Evolutionary conservation across 2,113 vertebrate species (phyloP), one percentile per base, ranked within the genome.

Genomic region (Anguilla rostrata): DNA sequence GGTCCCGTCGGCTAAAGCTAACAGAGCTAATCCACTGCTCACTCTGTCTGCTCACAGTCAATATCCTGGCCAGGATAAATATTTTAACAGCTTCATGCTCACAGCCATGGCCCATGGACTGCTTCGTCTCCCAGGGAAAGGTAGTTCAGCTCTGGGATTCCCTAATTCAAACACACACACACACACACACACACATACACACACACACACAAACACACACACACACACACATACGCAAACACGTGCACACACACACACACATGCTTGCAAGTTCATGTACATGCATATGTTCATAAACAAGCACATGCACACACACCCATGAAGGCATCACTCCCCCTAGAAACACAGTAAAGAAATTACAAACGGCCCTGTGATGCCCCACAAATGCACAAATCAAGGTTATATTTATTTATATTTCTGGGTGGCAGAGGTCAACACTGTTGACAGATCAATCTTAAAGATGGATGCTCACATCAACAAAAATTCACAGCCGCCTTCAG

Each of bases 401-500:
- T 86, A 82, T 53, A n/a, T 63, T 81, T 86, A 82, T 86, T 86
- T 81, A 66, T 26, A 26, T 93, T 90, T 90, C 86, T 88, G 90
- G 91, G 92, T 95, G 92, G 93, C 92, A 93, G 87, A 87, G 93
- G 93, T 95, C 94, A 94, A 91, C 91, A 89, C 91, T 90, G 82
- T 92, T 94, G 94, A 95, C 94, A 93, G 94, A 95, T 96, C 94
- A 95, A 95, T 95, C 95, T 92, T 81, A 90, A 95, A 95, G 95
- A 95, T 95, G 93, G 94, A 95, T 96, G 94, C 90, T 84, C 90
- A 56, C 56, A 29, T 86, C 82, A 79, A 82, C 82, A 83, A 60
- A 89, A 84, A 90, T 92, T 94, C 89, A 90, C 89, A 92, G 92
- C 91, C 89, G 91, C 89, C 92, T 89, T 91, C 84, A 82, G 88